A percentile compares a stretch with the other conserved stretches of the same genome.
These are phyloP conservation scores for Thinocorus orbignyianus DNA, from an alignment of 2,113 vertebrate species.

Conservation along the genomic window DNA sequence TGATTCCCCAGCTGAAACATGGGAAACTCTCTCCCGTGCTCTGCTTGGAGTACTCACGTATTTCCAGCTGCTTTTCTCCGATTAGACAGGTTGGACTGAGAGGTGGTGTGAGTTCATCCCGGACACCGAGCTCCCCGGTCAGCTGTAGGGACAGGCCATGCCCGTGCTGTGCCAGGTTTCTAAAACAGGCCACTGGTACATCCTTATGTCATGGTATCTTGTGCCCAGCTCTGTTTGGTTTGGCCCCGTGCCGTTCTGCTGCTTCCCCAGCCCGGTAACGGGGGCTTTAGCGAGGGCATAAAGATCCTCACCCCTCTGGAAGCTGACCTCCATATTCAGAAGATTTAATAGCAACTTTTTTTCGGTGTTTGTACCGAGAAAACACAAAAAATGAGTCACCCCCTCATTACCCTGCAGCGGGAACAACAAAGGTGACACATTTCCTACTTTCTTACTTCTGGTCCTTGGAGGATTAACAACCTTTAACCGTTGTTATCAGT, in stretches of 20 bases:
- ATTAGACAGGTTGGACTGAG: not conserved
- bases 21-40: too few relatives aligned
- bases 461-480: not conserved
- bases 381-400: not conserved
- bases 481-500: not conserved
- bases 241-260: not conserved
- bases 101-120: accelerated
- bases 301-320: not conserved
- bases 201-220: not conserved
- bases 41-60: accelerated
- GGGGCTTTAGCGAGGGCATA: not conserved
- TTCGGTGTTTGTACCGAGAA: not conserved
- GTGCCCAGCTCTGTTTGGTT: not conserved
- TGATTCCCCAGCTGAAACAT: accelerated
- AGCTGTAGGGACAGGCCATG: not conserved
- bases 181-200: not conserved
- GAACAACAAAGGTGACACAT: not conserved
- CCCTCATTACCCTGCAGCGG: not conserved
- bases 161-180: not conserved
- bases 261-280: not conserved
- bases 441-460: not conserved
- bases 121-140: not conserved
- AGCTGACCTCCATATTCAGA: not conserved
- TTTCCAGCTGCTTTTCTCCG: not conserved
- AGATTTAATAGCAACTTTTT: not conserved